Conservation (phyloP, 2,113 vertebrate genomes). For the Amphilophus citrinellus region DNA sequence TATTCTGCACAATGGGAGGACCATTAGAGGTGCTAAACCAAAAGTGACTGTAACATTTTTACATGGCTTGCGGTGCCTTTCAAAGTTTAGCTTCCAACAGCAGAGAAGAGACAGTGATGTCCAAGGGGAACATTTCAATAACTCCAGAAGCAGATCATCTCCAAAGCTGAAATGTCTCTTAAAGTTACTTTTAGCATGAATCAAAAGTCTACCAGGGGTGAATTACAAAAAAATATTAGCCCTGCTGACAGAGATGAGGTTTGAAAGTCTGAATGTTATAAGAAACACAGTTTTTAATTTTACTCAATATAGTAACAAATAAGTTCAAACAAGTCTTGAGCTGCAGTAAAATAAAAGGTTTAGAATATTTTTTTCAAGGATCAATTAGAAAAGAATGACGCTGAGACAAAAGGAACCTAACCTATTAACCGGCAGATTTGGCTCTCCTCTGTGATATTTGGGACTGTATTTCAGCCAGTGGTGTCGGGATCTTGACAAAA, state of each 20-base stretch:
- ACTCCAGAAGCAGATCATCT: not conserved
- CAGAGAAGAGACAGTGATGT: conserved; percentile 10
- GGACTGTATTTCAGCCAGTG: not conserved
- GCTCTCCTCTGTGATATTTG: not conserved
- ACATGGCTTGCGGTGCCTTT: conserved; percentile 35
- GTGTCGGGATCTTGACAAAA: not conserved
- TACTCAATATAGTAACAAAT: not conserved
- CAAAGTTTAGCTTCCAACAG: conserved; percentile 30
- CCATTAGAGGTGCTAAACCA: conserved; percentile 50
- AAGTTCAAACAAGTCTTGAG: not conserved
- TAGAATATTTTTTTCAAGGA: not conserved
- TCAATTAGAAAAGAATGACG: not conserved
- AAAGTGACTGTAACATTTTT: conserved; percentile 47
- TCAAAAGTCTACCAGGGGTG: not conserved
- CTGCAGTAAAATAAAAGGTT: not conserved
- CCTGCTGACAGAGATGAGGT: not conserved
- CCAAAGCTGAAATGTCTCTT: conserved; percentile 1
- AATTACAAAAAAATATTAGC: fast-evolving
- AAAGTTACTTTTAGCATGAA: not conserved
- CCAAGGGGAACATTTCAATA: not conserved
- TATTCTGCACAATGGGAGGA: conserved; percentile 50
- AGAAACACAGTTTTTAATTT: not conserved
- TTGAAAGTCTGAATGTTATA: not conserved
- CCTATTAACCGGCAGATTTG: not conserved
- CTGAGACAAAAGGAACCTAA: not conserved